Evolutionary conservation across 23 tunicate genomes (phyloP).

Genomic region (Clavelina lepadiformis): DNA sequence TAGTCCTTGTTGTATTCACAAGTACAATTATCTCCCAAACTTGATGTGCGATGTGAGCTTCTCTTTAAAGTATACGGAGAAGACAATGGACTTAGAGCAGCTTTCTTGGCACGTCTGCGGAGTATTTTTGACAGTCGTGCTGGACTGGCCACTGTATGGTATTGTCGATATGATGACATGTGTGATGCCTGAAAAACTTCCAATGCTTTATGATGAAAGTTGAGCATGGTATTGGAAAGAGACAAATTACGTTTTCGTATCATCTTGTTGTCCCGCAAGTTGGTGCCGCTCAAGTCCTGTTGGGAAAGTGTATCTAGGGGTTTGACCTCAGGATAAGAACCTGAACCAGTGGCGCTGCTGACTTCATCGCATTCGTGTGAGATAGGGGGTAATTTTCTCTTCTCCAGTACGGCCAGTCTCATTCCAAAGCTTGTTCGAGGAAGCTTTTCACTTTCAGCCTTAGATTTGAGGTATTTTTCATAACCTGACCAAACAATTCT

Average conservation of each 20-base stretch:
- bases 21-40: conserved; percentile 8
- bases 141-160: conserved; percentile 36
- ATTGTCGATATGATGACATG: not conserved
- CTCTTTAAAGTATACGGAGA: too few relatives aligned
- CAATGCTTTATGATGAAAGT: not conserved
- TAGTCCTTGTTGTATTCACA: not conserved
- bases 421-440: conserved; percentile 65
- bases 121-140: conserved; percentile 47
- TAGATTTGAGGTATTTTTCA: conserved; percentile 32
- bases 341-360: not conserved
- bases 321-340: not conserved
- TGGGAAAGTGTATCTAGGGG: too few relatives aligned
- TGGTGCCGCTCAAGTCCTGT: conserved; percentile 4
- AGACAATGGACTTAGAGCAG: conserved; percentile 14
- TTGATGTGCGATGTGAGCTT: too few relatives aligned
- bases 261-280: conserved; percentile 40
- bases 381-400: conserved; percentile 11
- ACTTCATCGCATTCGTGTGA: conserved; percentile 1
- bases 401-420: conserved; percentile 59
- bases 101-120: conserved; percentile 16
- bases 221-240: conserved; percentile 14
- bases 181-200: not conserved
- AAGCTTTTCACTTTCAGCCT: conserved; percentile 5
- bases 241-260: conserved; percentile 44
- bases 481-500: conserved; percentile 80